Evolutionary conservation across 2,888 invertebrate genomes (phyloP), one percentile per base, ranked within the genome.

Genomic region (Rhagium mordax): DNA sequence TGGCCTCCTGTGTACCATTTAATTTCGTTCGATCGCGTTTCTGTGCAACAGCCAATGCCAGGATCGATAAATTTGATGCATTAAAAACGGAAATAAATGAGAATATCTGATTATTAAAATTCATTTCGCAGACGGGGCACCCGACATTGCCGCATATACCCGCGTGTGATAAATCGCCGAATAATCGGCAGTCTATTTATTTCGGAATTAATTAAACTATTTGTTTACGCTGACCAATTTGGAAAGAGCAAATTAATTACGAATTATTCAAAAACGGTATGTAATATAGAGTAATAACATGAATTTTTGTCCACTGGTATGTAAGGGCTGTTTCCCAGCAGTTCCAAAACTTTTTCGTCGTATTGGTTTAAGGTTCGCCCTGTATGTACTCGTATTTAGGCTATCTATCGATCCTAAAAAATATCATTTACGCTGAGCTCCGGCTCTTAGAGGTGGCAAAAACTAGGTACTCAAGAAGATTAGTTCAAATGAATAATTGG

Each of bases 11-110:
- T 68, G 76, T 70, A 65, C 70, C 72, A 71, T 78, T 78, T 74
- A 77, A 77, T 77, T 77, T 74, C 72, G 70, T 72, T 77, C 75
- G 75, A 77, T 77, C 75, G 71, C 55, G 75, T 78, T 78, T 78
- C 77, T 78, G 76, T 72, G 53, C 51, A 61, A 7, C 49, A 53
- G 18, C 20, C 47, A 15, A 8, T 47, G 57, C 41, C 16, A 51
- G 16, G 20, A 47, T 49, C 67, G 67, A 74, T 74, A 51, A 21
- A 66, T 68, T 48, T 49, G 61, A 70, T 71, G 64, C 61, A 67
- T 70, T 60, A 66, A 49, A 33, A 24, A 10, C 29, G 15, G 72
- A 74, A 64, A 27, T 69, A 47, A 57, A 24, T 67, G 18, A 57
- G 48, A 70, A 59, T 18, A 47, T 16, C n/a, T 24, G 61, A 61